A percentile compares a stretch with the other conserved stretches of the same genome.
Evolutionary conservation across 2,888 invertebrate species (phyloP).

Genomic region (Zhengitettix transpicula): DNA sequence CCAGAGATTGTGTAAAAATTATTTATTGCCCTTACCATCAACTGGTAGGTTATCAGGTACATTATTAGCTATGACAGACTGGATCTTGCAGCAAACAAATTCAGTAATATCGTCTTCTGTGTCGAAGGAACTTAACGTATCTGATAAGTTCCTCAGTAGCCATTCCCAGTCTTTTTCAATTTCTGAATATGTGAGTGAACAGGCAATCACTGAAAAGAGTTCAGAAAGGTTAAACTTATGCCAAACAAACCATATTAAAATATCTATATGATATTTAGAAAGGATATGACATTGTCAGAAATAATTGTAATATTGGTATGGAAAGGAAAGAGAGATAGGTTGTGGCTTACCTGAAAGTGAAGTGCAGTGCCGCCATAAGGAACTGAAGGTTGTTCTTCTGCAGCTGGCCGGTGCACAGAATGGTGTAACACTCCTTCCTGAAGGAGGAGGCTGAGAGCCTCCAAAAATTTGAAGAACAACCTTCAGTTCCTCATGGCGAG

Average conservation of each 20-base stretch:
- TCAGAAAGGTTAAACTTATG: neutral
- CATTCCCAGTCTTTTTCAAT: conserved; percentile 89
- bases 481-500: no score
- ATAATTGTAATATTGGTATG: neutral
- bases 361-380: no score
- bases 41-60: conserved; percentile 32
- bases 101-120: conserved; percentile 86
- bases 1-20: neutral
- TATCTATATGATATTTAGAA: no score
- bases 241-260: no score
- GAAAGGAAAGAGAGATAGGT: neutral
- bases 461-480: no score
- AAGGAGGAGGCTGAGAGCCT: no score
- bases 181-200: conserved; percentile 71
- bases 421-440: no score
- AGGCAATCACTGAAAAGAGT: conserved; percentile 60
- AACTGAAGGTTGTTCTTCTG: no score
- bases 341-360: no score
- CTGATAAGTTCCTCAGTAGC: conserved; percentile 72
- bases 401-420: no score
- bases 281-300: no score
- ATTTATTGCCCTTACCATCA: neutral
- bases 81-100: conserved; percentile 90
- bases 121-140: conserved; percentile 79
- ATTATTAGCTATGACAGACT: conserved; percentile 75